phyloP scores from a whole-genome alignment of 1,140 invertebrate species.

The Grapholita molesta region DNA sequence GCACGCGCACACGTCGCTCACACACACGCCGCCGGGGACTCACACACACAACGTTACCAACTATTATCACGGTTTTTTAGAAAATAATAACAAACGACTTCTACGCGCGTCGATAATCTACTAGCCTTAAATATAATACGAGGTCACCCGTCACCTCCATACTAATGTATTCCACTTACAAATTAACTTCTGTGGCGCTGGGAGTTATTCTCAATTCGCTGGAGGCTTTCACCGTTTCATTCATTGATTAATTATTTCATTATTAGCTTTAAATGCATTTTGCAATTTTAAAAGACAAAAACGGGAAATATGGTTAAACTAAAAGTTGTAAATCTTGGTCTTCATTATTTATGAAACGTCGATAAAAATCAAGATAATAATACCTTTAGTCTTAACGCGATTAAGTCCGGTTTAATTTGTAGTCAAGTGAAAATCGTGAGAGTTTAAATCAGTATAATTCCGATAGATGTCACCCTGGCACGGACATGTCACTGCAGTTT shows the following conservation, averaged over 20 bases:
- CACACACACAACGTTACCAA: conserved; percentile 63
- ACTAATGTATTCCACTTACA: conserved; percentile 56
- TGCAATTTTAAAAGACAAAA: too few relatives aligned
- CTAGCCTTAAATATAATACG: conserved; percentile 71
- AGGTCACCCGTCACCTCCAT: conserved; percentile 53
- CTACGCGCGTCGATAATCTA: conserved; percentile 60
- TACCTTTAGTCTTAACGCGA: too few relatives aligned
- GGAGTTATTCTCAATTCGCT: not conserved
- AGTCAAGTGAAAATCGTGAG: too few relatives aligned
- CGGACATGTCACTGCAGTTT: not conserved
- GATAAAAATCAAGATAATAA: too few relatives aligned
- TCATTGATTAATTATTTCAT: too few relatives aligned
- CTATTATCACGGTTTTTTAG: conserved; percentile 73
- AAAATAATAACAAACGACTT: conserved; percentile 56
- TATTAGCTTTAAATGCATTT: too few relatives aligned
- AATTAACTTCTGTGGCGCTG: conserved; percentile 34
- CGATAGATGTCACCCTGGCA: not conserved
- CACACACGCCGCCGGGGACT: conserved; percentile 60
- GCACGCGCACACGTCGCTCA: conserved; percentile 57
- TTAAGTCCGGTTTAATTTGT: too few relatives aligned
- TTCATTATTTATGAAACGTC: too few relatives aligned
- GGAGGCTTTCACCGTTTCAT: too few relatives aligned
- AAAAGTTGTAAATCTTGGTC: too few relatives aligned
- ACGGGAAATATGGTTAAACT: too few relatives aligned
- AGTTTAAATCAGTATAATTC: too few relatives aligned